Evolutionary conservation across 2,797 vertebrate species (phyloP), one percentile per base, ranked within the genome.

Genomic region (Neosilurus hyrtlii): DNA sequence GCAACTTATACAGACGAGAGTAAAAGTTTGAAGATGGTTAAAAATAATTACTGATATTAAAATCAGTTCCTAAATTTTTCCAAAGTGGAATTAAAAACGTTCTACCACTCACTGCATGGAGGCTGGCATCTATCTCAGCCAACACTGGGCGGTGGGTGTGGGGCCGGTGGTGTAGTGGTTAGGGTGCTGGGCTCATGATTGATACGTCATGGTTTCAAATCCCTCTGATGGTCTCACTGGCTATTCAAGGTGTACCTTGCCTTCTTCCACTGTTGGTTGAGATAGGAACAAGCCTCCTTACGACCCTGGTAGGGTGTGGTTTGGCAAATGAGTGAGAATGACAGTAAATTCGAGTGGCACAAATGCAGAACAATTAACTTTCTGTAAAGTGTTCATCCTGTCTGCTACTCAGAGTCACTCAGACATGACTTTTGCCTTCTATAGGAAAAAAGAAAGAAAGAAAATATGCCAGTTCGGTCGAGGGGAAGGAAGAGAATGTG

Each of bases 351-450:
- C 43, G 43, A 43, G 43, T 20, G 52, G 9, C 9, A 56, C 8
- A 35, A 57, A 57, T 35, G 52, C 24, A 18, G 30, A n/a, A 8
- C 30, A 30, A 30, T 30, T 30, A 30, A 30, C 30, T 30, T 76
- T n/a, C 30, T 12, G 30, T 43, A 22, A 61, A 76, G 73, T 14
- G 20, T 15, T 76, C 30, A 37, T 59, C 73, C 4, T 8, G 54
- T n/a, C 73, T 61, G 35, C 73, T 26, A 61, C 35, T 43, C 71
- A 15, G 43, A 71, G n/a, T 52, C 70, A 18, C 14, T 73, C 73
- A 59, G 56, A 76, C 12, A 18, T 76, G 73, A 37, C 73, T 22
- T 76, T 75, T 61, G 30, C 11, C 22, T 43, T 37, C 20, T 76
- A 20, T 59, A 18, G 59, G 30, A n/a, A 75, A 18, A 18, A 18